Conservation (phyloP, 2,888 invertebrate species). For the Macrophya alboannulata region DNA sequence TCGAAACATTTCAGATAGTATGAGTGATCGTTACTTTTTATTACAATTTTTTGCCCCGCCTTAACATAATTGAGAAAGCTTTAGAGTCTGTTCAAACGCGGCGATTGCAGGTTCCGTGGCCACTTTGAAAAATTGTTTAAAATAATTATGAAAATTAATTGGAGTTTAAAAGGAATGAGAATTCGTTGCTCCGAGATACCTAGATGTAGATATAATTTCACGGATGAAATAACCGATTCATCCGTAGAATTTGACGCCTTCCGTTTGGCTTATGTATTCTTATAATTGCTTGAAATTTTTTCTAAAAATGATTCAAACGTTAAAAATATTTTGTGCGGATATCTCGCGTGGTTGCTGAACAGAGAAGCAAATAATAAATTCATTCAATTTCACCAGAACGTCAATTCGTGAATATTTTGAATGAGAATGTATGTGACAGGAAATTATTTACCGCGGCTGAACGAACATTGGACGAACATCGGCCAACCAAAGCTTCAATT, state of each 20-base stretch:
- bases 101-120: not conserved
- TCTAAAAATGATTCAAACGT: not conserved
- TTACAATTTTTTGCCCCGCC: not conserved
- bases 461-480: conserved; percentile 18
- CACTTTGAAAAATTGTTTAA: not conserved
- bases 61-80: not conserved
- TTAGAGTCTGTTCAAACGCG: not conserved
- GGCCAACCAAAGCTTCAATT: conserved; percentile 25
- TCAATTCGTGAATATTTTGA: not conserved
- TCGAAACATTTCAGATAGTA: not conserved
- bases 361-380: not conserved
- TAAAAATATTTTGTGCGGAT: not conserved
- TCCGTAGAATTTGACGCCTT: not conserved
- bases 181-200: not conserved
- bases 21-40: not conserved
- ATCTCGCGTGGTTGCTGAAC: not conserved
- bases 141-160: not conserved
- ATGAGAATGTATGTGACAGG: not conserved
- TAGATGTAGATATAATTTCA: not conserved
- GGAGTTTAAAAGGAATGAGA: not conserved
- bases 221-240: not conserved
- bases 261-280: not conserved
- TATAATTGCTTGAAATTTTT: not conserved
- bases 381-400: not conserved
- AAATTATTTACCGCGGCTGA: conserved; percentile 19